A percentile compares a stretch with the other conserved stretches of the same genome.
phyloP scores from a whole-genome alignment of 2,797 vertebrate genomes.

The Pygocentrus nattereri region DNA sequence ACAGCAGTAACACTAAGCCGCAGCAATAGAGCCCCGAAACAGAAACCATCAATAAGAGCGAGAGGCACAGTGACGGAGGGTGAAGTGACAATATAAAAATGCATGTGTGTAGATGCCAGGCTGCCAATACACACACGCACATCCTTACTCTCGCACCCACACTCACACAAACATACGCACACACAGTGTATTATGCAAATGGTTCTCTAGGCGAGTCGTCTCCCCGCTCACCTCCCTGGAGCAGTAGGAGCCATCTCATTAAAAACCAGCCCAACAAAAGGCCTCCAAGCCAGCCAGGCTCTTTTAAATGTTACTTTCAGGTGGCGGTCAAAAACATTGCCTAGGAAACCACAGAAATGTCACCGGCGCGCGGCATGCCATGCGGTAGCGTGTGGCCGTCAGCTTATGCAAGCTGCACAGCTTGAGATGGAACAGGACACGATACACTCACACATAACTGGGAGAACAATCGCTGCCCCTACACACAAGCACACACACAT shows the following conservation, averaged over 20 bases:
- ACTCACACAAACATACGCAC: conserved; percentile 67
- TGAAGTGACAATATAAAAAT: conserved; percentile 76
- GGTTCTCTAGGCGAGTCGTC: conserved; percentile 77
- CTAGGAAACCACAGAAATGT: conserved; percentile 80
- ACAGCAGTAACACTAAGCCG: conserved; percentile 45
- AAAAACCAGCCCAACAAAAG: conserved; percentile 78
- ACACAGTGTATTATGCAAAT: conserved; percentile 83
- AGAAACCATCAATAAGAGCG: conserved; percentile 58
- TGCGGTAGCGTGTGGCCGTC: conserved; percentile 58
- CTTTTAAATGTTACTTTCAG: conserved; percentile 79
- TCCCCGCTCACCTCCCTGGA: conserved; percentile 77
- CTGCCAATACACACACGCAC: neutral
- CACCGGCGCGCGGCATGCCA: conserved; percentile 63
- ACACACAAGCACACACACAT: conserved; percentile 20
- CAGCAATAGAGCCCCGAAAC: conserved; percentile 48
- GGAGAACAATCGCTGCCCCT: conserved; percentile 29
- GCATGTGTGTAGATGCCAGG: conserved; percentile 13
- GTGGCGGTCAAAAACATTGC: conserved; percentile 78
- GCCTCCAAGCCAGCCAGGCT: conserved; percentile 71
- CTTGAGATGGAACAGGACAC: conserved; percentile 43
- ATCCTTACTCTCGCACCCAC: conserved; percentile 36
- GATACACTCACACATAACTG: conserved; percentile 34
- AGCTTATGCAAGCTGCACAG: conserved; percentile 47
- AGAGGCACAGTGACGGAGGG: conserved; percentile 63
- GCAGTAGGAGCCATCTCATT: conserved; percentile 83